Percentiles rank a stretch among this genome's conserved stretches.
phyloP scores from a whole-genome alignment of 2,888 invertebrate species.

The Villa cingulata region DNA sequence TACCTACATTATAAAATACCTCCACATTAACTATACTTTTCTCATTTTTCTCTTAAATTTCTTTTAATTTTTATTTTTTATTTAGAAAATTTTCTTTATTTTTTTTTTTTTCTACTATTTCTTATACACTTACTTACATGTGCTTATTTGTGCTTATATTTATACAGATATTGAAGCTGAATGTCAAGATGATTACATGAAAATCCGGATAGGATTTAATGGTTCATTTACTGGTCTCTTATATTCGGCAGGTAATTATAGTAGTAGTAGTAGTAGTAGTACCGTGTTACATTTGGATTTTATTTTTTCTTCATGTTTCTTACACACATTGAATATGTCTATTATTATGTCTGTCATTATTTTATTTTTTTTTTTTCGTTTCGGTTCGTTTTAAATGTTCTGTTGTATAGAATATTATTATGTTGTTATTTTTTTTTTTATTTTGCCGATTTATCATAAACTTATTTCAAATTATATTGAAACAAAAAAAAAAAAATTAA shows the following conservation, averaged over 20 bases:
- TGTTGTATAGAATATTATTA: no score
- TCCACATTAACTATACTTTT: no score
- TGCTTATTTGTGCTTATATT: no score
- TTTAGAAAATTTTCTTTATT: slow-evolving; percentile 9
- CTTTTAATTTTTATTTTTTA: not conserved
- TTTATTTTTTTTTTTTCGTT: not conserved
- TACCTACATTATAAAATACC: no score
- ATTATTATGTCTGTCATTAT: no score
- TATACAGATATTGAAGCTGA: slow-evolving; percentile 81
- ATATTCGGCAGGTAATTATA: slow-evolving; percentile 65
- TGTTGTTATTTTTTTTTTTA: no score
- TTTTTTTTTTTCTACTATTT: slow-evolving; percentile 24
- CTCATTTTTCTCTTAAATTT: not conserved
- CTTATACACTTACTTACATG: slow-evolving; percentile 22
- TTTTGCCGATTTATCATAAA: no score
- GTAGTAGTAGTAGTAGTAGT: not conserved
- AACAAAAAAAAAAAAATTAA: no score
- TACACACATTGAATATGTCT: no score
- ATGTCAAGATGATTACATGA: slow-evolving; percentile 93
- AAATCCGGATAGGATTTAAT: slow-evolving; percentile 82
- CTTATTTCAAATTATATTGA: no score
- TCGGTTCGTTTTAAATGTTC: not conserved
- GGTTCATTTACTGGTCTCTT: slow-evolving; percentile 79
- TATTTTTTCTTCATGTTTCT: no score
- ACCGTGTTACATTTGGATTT: no score